phyloP scores from a whole-genome alignment of 2,797 vertebrate genomes.

The Melanotaenia pygmaea region DNA sequence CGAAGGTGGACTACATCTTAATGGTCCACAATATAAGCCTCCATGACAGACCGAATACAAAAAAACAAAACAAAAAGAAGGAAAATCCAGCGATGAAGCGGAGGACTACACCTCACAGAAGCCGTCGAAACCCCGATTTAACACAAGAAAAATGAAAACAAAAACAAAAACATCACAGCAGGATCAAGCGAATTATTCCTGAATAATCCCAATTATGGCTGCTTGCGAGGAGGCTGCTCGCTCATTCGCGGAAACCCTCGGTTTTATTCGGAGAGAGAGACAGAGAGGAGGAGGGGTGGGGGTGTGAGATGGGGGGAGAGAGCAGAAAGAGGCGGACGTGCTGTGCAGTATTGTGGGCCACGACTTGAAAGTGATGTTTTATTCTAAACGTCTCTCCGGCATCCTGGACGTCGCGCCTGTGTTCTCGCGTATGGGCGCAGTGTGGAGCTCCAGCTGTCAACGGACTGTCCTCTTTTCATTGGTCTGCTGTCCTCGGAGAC shows the following conservation, averaged over 20 bases:
- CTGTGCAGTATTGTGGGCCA: slow-evolving; percentile 54
- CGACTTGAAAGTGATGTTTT: slow-evolving; percentile 59
- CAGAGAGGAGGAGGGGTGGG: neutral
- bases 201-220: slow-evolving; percentile 83
- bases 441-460: slow-evolving; percentile 30
- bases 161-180: slow-evolving; percentile 52
- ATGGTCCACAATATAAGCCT: slow-evolving; percentile 67
- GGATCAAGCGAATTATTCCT: slow-evolving; percentile 76
- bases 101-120: slow-evolving; percentile 48
- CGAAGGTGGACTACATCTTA: slow-evolving; percentile 72
- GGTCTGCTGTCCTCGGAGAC: slow-evolving; percentile 23
- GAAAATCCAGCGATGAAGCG: slow-evolving; percentile 58
- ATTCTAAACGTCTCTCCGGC: slow-evolving; percentile 34
- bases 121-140: slow-evolving; percentile 34
- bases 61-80: neutral
- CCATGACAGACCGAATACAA: slow-evolving; percentile 60
- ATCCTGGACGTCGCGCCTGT: slow-evolving; percentile 45
- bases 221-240: slow-evolving; percentile 76
- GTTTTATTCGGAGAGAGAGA: slow-evolving; percentile 71
- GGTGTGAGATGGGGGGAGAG: neutral
- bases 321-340: slow-evolving; percentile 33
- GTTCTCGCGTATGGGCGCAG: slow-evolving; percentile 17
- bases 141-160: neutral
- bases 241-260: slow-evolving; percentile 76
- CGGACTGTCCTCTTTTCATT: neutral